A percentile compares a stretch with the other conserved stretches of the same genome.
Evolutionary conservation across 2,113 vertebrate species (phyloP).

Genomic region (Gasterosteus aculeatus): DNA sequence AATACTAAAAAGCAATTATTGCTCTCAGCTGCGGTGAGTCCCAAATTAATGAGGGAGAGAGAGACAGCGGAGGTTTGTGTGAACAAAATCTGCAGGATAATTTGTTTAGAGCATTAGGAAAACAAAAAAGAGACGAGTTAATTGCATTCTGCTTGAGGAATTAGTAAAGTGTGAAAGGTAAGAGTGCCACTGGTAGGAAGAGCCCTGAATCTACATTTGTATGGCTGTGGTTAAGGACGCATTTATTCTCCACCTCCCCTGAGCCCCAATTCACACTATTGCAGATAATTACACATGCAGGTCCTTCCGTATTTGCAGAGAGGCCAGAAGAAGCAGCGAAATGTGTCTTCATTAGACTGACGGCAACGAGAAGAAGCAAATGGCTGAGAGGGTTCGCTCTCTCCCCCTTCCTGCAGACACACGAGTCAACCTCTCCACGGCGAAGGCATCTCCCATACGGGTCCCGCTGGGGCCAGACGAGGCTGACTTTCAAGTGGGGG

Average conservation of each 20-base stretch:
- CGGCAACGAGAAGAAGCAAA: background rate
- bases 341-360: slow-evolving; percentile 14
- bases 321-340: slow-evolving; percentile 9
- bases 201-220: slow-evolving; percentile 1
- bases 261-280: slow-evolving; percentile 18
- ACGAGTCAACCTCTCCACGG: slow-evolving; percentile 9
- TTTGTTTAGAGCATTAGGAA: slow-evolving; percentile 50
- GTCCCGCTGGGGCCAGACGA: slow-evolving; percentile 35
- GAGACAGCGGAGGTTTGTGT: slow-evolving; percentile 47
- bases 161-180: slow-evolving; percentile 50
- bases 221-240: slow-evolving; percentile 5
- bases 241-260: slow-evolving; percentile 2
- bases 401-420: slow-evolving; percentile 25
- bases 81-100: slow-evolving; percentile 48
- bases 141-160: slow-evolving; percentile 44
- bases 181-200: slow-evolving; percentile 4
- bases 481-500: slow-evolving; percentile 54
- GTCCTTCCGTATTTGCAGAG: background rate
- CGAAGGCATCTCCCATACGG: slow-evolving; percentile 19
- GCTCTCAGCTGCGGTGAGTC: slow-evolving; percentile 58
- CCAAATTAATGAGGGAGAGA: slow-evolving; percentile 65
- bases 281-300: slow-evolving; percentile 2
- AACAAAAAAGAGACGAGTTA: slow-evolving; percentile 21
- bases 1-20: slow-evolving; percentile 70
- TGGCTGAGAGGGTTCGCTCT: background rate